Evolutionary conservation across 2,113 vertebrate species (phyloP), one percentile per base, ranked within the genome.

Genomic region (Uropsilus gracilis): DNA sequence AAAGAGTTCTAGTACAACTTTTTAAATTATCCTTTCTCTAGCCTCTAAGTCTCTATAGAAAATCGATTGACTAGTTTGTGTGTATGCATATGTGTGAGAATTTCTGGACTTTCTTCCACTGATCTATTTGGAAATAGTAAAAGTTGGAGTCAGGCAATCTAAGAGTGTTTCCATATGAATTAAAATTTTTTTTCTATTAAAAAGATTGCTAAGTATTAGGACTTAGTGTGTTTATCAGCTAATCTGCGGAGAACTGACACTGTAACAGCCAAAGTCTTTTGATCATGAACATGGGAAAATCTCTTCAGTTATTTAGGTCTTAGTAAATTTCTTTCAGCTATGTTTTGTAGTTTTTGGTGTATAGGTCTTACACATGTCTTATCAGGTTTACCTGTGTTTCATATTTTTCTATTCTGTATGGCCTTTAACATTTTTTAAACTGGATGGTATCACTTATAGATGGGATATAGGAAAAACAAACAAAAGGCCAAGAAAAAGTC

Each of bases 111-210:
- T 8, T 50, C 16, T 75, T 55, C 30, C 46, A 75, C 5, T 66
- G 28, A 66, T 44, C 22, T 55, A 50, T 75, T 59, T 59, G 37
- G 30, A 44, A n/a, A 72, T 57, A 55, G 37, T 75, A 77, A 24
- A 30, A 77, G 32, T 6, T 8, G 34, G 78, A 68, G 73, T 66
- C 34, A n/a, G 42, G n/a, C 14, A 76, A 46, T 68, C 0, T 57
- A 57, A 89, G 50, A 37, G 6, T 4, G 80, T 34, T 84, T 68
- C 44, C 30, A 6, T 48, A 34, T 46, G 53, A 86, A 59, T 68
- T 57, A 90, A 90, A 80, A 80, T 44, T 32, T 90, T 44, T 32
- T 90, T 90, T 55, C 37, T 69, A 57, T 44, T 80, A 57, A 69
- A 89, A 80, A 69, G 48, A 2, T 22, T 57, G 14, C 37, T 89